Evolutionary conservation across 2,888 invertebrate species (phyloP).

Genomic region (Dasypolia templi): DNA sequence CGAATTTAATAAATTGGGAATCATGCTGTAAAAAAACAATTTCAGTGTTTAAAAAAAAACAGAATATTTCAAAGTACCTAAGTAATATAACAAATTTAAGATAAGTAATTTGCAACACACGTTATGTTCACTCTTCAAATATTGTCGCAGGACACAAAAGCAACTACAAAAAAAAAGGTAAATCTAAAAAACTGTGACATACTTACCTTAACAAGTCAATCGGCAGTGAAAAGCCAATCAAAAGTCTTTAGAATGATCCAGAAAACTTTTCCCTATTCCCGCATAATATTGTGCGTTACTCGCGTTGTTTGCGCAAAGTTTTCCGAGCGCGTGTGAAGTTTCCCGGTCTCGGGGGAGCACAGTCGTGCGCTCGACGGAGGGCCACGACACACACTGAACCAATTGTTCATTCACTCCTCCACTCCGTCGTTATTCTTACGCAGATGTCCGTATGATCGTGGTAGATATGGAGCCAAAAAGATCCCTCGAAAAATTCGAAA

Average conservation of each 20-base stretch:
- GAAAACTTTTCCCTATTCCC: conserved; percentile 46
- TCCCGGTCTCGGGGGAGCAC: conserved; percentile 74
- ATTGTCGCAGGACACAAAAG: not conserved
- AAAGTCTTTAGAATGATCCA: conserved; percentile 53
- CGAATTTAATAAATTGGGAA: not conserved
- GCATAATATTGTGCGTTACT: conserved; percentile 53
- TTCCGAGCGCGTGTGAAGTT: conserved; percentile 79
- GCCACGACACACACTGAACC: conserved; percentile 87
- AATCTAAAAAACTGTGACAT: conserved; percentile 3
- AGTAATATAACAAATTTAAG: not conserved
- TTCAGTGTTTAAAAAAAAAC: not conserved
- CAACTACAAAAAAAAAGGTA: not conserved
- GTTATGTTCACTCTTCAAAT: not conserved
- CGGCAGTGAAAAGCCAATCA: conserved; percentile 54
- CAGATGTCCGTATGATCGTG: conserved; percentile 85
- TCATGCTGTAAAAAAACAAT: not conserved
- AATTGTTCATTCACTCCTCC: conserved; percentile 87
- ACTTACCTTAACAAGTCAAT: conserved; percentile 61
- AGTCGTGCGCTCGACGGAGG: conserved; percentile 77
- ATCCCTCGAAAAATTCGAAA: conserved; percentile 49
- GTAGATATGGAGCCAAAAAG: conserved; percentile 76
- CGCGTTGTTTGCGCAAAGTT: conserved; percentile 66
- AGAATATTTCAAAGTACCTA: not conserved
- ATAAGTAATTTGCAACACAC: not conserved
- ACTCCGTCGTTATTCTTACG: conserved; percentile 87